Evolutionary conservation across 2,888 invertebrate species (phyloP), one percentile per base, ranked within the genome.

Genomic region (Plebejus melissa): DNA sequence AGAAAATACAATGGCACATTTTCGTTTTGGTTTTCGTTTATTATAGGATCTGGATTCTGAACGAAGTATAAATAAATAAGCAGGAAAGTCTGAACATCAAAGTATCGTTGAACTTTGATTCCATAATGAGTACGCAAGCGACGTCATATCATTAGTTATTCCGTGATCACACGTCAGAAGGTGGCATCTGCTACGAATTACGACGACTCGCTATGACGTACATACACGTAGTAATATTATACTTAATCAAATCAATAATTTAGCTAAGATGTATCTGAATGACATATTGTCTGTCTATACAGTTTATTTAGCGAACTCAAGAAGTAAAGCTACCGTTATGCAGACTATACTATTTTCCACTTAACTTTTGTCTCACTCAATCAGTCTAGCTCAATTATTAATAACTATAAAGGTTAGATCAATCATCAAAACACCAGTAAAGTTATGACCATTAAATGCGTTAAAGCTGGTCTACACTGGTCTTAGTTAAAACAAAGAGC

Each of bases 81-180:
- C 16, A 50, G 32, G 32, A 32, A 32, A 32, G 32, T 32, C 50
- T 16, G 50, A 50, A 13, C 50, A 16, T 4, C 22, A 22, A 58
- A 9, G 58, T 58, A 58, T 58, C 58, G 22, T 58, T 58, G 58
- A 58, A 58, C 58, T 9, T 58, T 58, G 58, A 22, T 58, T 58
- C 22, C 22, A 2, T 58, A n/a, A 58, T n/a, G 22, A 58, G 58
- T 58, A 4, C 54, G 54, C 54, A 16, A 58, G 22, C n/a, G 58
- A 58, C 58, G 58, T 58, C 58, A 58, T 58, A 22, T 0, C 22
- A 58, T 58, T 22, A 58, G 7, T 58, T 58, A 58, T 58, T 58
- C 58, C 5, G 22, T 58, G 22, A 22, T 58, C 22, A 7, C 9
- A 22, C 58, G 22, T 58, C 58, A 58, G 58, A 22, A 22, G 7